Evolutionary conservation across 1,140 invertebrate species (phyloP).

Genomic region (Hormaphis cornu): DNA sequence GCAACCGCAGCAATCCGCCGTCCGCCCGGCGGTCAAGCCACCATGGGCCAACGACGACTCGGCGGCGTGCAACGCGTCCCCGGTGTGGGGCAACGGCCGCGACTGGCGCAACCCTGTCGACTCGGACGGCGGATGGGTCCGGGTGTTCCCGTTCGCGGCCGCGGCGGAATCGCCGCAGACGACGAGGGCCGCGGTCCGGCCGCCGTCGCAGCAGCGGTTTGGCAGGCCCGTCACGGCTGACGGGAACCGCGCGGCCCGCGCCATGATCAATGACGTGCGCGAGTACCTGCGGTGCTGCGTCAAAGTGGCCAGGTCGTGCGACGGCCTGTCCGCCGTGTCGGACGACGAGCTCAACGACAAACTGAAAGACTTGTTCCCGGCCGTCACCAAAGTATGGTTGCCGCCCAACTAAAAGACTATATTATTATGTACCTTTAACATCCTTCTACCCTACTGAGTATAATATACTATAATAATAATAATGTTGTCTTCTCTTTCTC

Average conservation of each 20-base stretch:
- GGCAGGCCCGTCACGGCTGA: neutral
- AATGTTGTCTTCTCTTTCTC: neutral
- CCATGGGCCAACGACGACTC: slow-evolving; percentile 40
- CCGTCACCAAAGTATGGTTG: slow-evolving; percentile 34
- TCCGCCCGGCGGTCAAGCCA: slow-evolving; percentile 26
- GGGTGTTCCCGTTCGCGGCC: slow-evolving; percentile 47
- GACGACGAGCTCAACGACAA: slow-evolving; percentile 33
- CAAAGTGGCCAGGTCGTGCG: slow-evolving; percentile 15
- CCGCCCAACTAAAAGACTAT: slow-evolving; percentile 23
- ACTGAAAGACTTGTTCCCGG: slow-evolving; percentile 34
- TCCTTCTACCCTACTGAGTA: neutral
- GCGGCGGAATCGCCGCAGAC: neutral
- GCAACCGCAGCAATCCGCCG: neutral
- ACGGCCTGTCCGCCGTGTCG: slow-evolving; percentile 1
- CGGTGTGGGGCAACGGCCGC: slow-evolving; percentile 51
- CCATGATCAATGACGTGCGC: slow-evolving; percentile 26
- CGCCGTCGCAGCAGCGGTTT: neutral
- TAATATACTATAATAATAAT: neutral
- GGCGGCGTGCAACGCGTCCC: slow-evolving; percentile 38
- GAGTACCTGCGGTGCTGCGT: slow-evolving; percentile 12
- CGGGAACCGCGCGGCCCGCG: slow-evolving; percentile 24
- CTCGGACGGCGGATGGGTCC: slow-evolving; percentile 52
- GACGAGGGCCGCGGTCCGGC: neutral
- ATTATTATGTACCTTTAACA: neutral
- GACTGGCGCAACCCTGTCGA: slow-evolving; percentile 50